Percentiles rank a stretch among this genome's conserved stretches.
Evolutionary conservation across 2,888 invertebrate genomes (phyloP).

Genomic region (Cantharis nigra): DNA sequence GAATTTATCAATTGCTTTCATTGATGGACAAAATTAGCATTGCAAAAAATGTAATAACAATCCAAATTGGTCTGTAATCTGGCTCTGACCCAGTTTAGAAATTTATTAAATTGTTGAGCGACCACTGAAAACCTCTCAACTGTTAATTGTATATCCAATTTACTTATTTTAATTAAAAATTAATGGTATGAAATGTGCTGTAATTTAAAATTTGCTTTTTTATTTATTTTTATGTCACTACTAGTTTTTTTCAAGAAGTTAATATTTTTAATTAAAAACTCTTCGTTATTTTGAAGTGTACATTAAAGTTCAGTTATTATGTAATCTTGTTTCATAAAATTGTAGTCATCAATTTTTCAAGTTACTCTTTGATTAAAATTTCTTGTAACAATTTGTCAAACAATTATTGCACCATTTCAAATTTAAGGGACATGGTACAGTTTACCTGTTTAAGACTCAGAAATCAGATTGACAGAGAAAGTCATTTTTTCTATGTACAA

Average conservation of each 20-base stretch:
- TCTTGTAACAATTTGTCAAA: too few species aligned
- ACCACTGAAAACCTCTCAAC: neutral
- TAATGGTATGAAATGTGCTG: neutral
- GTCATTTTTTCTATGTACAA: too few species aligned
- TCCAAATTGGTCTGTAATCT: neutral
- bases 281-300: neutral
- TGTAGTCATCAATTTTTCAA: neutral
- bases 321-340: neutral
- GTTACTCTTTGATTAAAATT: neutral
- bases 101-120: neutral
- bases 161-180: conserved; percentile 3
- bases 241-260: neutral
- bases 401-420: too few species aligned
- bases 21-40: neutral
- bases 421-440: too few species aligned
- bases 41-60: neutral
- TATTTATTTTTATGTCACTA: neutral
- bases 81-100: neutral
- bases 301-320: neutral
- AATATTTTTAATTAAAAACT: neutral
- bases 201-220: neutral
- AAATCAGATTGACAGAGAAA: too few species aligned
- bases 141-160: neutral
- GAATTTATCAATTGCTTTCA: neutral
- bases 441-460: too few species aligned